Base-by-base conservation (phyloP, 2,797 vertebrate genomes). In the Alcedo quadribrachys region DNA sequence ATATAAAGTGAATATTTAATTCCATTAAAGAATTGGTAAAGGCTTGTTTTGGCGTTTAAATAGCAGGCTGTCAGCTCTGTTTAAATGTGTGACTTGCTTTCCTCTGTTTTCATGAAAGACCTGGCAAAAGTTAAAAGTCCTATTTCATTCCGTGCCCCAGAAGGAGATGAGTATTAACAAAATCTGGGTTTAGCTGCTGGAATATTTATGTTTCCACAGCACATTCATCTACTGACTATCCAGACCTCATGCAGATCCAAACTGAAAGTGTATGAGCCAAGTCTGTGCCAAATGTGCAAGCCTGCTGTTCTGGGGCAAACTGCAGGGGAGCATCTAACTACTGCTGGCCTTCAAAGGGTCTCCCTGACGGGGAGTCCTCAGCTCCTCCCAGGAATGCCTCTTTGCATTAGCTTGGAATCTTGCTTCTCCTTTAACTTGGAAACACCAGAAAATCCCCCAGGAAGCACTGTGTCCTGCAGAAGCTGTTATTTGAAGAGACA, bases 241-340 rank as follows among this genome's bases (percentile, higher is more conserved):
- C 54, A 60, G 75, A 35, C 43, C 60, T 71, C 17, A 10, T n/a
- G 55, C n/a, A 71, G 62, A 28, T 24, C 43, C 1, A 2, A 81
- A 53, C 35, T 0, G 0, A 77, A 58, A 60, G 48, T 40, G 15
- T 42, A 35, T 30, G 86, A 86, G 67, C n/a, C 73, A 65, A 82
- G 82, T 22, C 53, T 10, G 12, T 0, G 2, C 48, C 0, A 0
- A 5, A 16, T 0, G 3, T 12, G 33, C 50, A 42, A 43, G 4
- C 11, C 37, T 13, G 17, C 1, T 5, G 81, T 33, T 46, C 61
- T 35, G 51, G 63, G 51, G 50, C 30, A n/a, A 74, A 42, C 12
- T 19, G 33, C 25, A 35, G n/a, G n/a, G 25, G 11, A 90, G 10
- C 11, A 32, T 14, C 51, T 28, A 53, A 45, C 17, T 71, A 58